phyloP scores from a whole-genome alignment of 2,113 vertebrate genomes.

The Atrichornis clamosus region DNA sequence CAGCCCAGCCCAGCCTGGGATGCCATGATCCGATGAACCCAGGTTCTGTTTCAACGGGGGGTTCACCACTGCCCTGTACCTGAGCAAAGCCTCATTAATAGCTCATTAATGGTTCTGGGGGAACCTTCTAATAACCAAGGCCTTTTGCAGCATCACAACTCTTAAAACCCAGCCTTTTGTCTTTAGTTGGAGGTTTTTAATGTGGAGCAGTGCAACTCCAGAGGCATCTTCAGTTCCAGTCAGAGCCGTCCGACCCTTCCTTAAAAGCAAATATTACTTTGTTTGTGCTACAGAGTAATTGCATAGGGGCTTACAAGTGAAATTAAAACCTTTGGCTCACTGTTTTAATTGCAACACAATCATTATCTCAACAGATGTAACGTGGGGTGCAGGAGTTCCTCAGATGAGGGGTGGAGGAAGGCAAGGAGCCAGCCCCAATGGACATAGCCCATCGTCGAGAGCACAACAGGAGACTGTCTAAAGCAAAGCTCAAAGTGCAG shows the following conservation, averaged over 20 bases:
- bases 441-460: background rate
- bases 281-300: accelerated
- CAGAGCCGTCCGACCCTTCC: background rate
- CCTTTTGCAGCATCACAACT: background rate
- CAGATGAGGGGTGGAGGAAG: background rate
- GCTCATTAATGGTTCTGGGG: background rate
- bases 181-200: background rate
- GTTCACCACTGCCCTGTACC: background rate
- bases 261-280: background rate
- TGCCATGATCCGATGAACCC: accelerated
- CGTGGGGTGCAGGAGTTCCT: background rate
- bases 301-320: background rate
- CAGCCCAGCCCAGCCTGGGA: background rate
- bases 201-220: background rate
- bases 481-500: background rate
- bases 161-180: background rate
- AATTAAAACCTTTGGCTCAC: accelerated
- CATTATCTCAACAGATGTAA: background rate
- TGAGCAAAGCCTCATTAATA: background rate
- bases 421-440: conserved; percentile 2
- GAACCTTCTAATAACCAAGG: background rate
- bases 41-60: background rate
- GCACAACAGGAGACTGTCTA: conserved; percentile 4
- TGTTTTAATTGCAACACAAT: background rate
- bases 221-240: background rate